Evolutionary conservation across 1,140 invertebrate genomes (phyloP), one percentile per base, ranked within the genome.

Genomic region (Bombus consobrinus): DNA sequence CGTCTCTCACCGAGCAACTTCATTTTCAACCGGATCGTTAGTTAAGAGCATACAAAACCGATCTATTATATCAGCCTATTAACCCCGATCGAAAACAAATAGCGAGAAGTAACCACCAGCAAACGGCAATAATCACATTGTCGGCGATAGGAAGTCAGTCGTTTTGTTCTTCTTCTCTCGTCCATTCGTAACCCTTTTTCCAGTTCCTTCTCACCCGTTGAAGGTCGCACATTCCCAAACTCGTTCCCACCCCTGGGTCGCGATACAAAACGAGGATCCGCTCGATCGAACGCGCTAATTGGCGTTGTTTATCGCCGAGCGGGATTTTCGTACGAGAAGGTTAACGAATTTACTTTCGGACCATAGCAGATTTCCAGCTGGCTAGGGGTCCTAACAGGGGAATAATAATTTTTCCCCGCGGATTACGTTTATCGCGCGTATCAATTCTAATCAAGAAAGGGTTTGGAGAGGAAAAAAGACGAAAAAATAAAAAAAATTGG

Each of bases 231-330:
- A 34, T 12, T 78, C 34, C 39, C 76, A 43, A 39, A 62, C 18
- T 22, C 62, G 28, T 32, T 22, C 22, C 62, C 22, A 41, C 37
- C 5, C 28, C 59, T 10, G 3, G 10, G 32, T 18, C 32, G n/a
- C 32, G 1, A 32, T 25, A 64, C n/a, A n/a, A 62, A 39, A 41
- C 75, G 18, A 66, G 59, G 41, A 69, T 25, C n/a, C 72, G 62
- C 68, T 53, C 47, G 74, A 83, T 83, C 73, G 43, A 69, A 77
- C 43, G 32, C 34, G 71, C 74, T 83, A 83, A 83, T 83, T 83
- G 73, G 34, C 72, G 59, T 83, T 83, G 59, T 77, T 83, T 83
- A 83, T 77, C 39, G 43, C 28, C 43, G 13, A 62, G 13, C 34
- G 18, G 47, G 18, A 53, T 53, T 53, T 53, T 53, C 47, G 18